These are phyloP conservation scores for Adelphocoris suturalis DNA, from an alignment of 2,888 invertebrate species.

Conservation along the genomic window DNA sequence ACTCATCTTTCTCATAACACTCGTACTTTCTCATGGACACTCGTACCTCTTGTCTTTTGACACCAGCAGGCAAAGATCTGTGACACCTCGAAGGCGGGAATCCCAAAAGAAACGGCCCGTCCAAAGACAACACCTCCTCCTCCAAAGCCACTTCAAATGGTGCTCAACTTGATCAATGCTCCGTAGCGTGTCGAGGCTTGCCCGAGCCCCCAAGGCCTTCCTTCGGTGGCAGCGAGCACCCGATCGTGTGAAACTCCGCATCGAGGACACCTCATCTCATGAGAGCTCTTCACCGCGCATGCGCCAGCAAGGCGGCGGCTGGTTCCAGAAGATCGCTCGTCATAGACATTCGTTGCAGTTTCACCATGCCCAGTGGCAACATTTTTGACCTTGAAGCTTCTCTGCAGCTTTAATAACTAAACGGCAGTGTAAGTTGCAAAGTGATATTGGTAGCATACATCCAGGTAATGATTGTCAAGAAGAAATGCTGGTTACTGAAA, in stretches of 20 bases:
- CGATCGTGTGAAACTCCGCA: conserved; percentile 57
- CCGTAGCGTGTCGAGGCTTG: conserved; percentile 57
- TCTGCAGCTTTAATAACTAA: background rate
- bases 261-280: conserved; percentile 16
- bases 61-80: conserved; percentile 65
- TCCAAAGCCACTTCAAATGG: conserved; percentile 71
- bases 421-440: background rate
- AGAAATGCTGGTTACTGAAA: background rate
- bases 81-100: conserved; percentile 63
- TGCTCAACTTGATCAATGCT: conserved; percentile 69
- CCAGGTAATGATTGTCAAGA: background rate
- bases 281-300: background rate
- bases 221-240: conserved; percentile 60
- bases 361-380: background rate
- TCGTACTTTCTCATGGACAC: background rate
- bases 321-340: background rate
- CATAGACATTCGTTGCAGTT: background rate
- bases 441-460: background rate
- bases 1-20: background rate
- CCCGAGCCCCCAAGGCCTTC: conserved; percentile 58
- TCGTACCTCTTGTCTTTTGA: background rate
- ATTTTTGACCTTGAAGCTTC: conserved; percentile 16
- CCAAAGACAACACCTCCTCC: conserved; percentile 66
- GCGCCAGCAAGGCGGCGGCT: background rate
- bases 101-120: conserved; percentile 67